Evolutionary conservation across 2,888 invertebrate genomes (phyloP).

Genomic region (Ashinkailepas kermadecensis): DNA sequence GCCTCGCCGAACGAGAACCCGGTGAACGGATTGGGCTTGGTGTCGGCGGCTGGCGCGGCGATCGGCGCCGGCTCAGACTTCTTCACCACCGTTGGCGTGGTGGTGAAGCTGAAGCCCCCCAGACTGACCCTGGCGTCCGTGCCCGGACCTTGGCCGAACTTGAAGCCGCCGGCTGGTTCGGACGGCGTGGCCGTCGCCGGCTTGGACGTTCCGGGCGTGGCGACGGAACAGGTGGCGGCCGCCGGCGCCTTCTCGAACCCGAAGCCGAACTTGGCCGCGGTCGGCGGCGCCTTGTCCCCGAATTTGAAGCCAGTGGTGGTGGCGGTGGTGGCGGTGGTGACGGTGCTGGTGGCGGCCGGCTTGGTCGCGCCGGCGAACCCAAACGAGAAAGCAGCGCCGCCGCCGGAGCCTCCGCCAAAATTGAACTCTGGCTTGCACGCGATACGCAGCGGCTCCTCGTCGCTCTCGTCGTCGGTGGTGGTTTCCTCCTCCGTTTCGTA

Average conservation of each 20-base stretch:
- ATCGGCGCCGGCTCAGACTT: constrained; percentile 25
- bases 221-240: background rate
- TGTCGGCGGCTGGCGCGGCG: background rate
- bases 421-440: constrained; percentile 14
- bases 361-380: background rate
- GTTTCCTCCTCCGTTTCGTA: background rate
- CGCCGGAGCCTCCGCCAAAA: background rate
- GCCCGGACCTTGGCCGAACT: background rate
- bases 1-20: constrained; percentile 30
- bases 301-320: background rate
- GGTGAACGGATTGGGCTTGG: constrained; percentile 26
- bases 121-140: constrained; percentile 10
- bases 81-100: constrained; percentile 27
- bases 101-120: constrained; percentile 33
- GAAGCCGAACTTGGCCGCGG: background rate
- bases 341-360: background rate
- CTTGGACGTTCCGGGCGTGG: background rate
- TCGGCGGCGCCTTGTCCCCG: background rate
- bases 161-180: background rate
- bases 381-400: constrained; percentile 1
- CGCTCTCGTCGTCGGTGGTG: background rate
- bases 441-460: background rate
- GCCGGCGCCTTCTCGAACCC: background rate
- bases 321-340: background rate
- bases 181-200: background rate